A percentile compares a stretch with the other conserved stretches of the same genome.
Evolutionary conservation across 2,888 invertebrate species (phyloP).

Genomic region (Bugula neritina): DNA sequence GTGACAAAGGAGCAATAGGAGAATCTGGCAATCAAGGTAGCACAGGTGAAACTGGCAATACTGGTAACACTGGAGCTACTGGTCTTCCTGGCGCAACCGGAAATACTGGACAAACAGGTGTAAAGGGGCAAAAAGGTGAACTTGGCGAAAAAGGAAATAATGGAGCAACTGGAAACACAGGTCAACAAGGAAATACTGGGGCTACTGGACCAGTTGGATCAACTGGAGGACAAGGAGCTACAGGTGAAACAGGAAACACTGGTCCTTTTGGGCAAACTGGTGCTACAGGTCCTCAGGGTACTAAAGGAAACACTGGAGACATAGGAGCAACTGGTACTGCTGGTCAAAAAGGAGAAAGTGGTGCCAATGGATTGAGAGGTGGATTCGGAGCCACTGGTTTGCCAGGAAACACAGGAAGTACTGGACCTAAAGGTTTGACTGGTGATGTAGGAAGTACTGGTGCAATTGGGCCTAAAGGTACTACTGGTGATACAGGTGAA

Average conservation of each 20-base stretch:
- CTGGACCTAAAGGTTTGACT: constrained; percentile 31
- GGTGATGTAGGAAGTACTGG: constrained; percentile 28
- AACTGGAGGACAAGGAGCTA: constrained; percentile 33
- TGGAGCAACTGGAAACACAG: constrained; percentile 28
- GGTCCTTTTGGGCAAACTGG: constrained; percentile 35
- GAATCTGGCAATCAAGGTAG: constrained; percentile 36
- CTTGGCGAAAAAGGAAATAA: constrained; percentile 27
- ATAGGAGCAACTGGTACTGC: constrained; percentile 32
- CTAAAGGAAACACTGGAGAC: constrained; percentile 30
- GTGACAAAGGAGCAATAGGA: constrained; percentile 35
- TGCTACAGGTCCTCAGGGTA: constrained; percentile 37
- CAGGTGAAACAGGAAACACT: constrained; percentile 42
- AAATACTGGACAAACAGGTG: constrained; percentile 24
- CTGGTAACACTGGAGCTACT: constrained; percentile 24
- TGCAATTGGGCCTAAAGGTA: constrained; percentile 28
- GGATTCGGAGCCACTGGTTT: constrained; percentile 36
- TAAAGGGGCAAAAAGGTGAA: constrained; percentile 10
- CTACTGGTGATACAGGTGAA: constrained; percentile 28
- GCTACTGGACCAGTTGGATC: constrained; percentile 40
- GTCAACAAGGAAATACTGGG: constrained; percentile 29
- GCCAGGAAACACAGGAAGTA: constrained; percentile 35
- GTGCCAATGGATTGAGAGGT: constrained; percentile 36
- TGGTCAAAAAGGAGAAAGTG: constrained; percentile 36
- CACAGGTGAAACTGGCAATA: constrained; percentile 34
- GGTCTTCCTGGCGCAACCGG: constrained; percentile 28